These are phyloP conservation scores for Crossocerus cetratus DNA, from an alignment of 2,888 invertebrate genomes.

Conservation along the genomic window DNA sequence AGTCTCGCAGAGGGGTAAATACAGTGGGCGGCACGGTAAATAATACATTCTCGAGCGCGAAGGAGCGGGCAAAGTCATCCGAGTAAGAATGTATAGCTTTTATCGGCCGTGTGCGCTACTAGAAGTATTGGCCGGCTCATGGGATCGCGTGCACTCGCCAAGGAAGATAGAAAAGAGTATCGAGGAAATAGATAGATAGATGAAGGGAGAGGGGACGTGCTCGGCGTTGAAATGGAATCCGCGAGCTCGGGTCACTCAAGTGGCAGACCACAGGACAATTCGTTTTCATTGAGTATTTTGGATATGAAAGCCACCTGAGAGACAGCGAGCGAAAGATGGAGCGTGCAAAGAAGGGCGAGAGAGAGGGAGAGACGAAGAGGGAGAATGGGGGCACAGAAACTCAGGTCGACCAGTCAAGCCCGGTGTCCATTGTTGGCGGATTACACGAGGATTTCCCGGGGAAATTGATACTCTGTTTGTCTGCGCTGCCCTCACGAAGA, in stretches of 20 bases:
- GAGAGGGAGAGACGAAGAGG: neutral
- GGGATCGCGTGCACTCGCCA: constrained; percentile 27
- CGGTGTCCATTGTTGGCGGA: constrained; percentile 64
- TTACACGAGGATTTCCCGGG: constrained; percentile 68
- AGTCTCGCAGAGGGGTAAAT: constrained; percentile 48
- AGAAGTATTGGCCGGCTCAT: constrained; percentile 53
- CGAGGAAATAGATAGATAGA: constrained; percentile 11
- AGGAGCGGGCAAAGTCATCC: constrained; percentile 40
- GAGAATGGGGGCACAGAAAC: constrained; percentile 39
- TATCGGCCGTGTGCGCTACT: constrained; percentile 32
- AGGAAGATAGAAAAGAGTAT: constrained; percentile 15
- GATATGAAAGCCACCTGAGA: neutral
- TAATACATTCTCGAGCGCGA: constrained; percentile 60
- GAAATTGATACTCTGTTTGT: constrained; percentile 70
- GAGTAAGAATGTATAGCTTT: constrained; percentile 46
- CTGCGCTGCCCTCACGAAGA: constrained; percentile 48
- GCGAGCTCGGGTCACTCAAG: constrained; percentile 31
- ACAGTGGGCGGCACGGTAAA: constrained; percentile 61
- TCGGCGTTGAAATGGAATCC: constrained; percentile 30
- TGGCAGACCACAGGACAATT: constrained; percentile 37
- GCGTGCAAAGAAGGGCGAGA: constrained; percentile 5
- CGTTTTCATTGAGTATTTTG: constrained; percentile 50
- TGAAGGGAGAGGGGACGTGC: constrained; percentile 14
- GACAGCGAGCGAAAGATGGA: too few relatives aligned
- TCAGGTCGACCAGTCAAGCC: constrained; percentile 48